These are phyloP conservation scores for Byasa hedistus DNA, from an alignment of 2,888 invertebrate species.

Conservation along the genomic window DNA sequence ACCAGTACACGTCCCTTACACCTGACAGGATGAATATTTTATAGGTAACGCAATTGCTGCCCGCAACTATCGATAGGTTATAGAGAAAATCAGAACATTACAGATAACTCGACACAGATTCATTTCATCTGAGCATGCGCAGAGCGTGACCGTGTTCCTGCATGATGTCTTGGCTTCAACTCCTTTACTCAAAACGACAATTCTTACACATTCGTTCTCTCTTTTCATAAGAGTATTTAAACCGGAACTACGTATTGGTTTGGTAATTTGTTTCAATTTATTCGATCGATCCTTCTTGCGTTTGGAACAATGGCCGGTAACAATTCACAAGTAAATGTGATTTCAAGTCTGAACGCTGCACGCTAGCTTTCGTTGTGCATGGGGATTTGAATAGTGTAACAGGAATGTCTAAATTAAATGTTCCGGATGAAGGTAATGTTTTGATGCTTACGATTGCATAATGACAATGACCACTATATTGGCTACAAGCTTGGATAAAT, in stretches of 20 bases:
- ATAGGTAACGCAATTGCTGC: conserved; percentile 8
- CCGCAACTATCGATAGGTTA: conserved; percentile 42
- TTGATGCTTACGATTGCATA: conserved; percentile 71
- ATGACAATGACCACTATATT: conserved; percentile 59
- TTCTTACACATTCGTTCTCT: conserved; percentile 50
- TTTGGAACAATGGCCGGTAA: conserved; percentile 51
- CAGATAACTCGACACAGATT: conserved; percentile 72
- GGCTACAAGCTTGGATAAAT: conserved; percentile 74
- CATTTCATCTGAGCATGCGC: conserved; percentile 72
- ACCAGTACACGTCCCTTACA: conserved; percentile 56
- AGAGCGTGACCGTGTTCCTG: conserved; percentile 72
- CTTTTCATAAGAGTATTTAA: conserved; percentile 20
- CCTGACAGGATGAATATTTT: conserved; percentile 40
- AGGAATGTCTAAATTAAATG: conserved; percentile 70
- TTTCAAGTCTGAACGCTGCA: conserved; percentile 75
- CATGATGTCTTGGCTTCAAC: conserved; percentile 79
- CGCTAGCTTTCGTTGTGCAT: conserved; percentile 80
- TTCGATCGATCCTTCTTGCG: conserved; percentile 44
- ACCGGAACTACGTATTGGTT: conserved; percentile 4
- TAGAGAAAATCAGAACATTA: conserved; percentile 44
- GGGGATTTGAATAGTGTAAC: conserved; percentile 74
- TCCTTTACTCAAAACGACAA: conserved; percentile 59
- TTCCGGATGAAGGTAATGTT: conserved; percentile 70
- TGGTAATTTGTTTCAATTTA: conserved; percentile 12
- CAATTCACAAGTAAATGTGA: conserved; percentile 65